Evolutionary conservation across 2,113 vertebrate genomes (phyloP), one percentile per base, ranked within the genome.

Genomic region (Todiramphus chloris): DNA sequence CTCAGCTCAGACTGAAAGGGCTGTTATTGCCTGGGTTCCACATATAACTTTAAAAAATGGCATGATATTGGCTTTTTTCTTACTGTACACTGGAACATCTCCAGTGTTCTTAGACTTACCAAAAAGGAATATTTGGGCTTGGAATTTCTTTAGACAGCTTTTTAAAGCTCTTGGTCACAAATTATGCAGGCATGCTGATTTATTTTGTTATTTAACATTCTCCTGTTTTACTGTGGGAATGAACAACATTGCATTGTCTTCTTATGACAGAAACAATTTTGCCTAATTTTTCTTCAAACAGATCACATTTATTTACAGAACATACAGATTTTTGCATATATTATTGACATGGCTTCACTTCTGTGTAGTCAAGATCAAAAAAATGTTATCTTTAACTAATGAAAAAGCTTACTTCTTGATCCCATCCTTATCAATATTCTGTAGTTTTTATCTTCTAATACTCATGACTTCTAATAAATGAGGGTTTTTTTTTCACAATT

Each of bases 201-300:
- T 79, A 59, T 90, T 85, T 93, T 72, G 59, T 33, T 89, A 55
- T 87, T 85, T 89, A 89, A 63, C 19, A 18, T 59, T 87, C 17
- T 89, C 6, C 30, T 75, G 64, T 67, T 93, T 78, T 90, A 70
- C 50, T 74, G 39, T 19, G 43, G 51, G n/a, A 88, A 83, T 72
- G 48, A 86, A 78, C 33, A 84, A 19, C 27, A 53, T 25, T 92
- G 24, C 17, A 35, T 89, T 82, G 41, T 87, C 17, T 66, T 93
- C 68, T 73, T 93, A 43, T 20, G 30, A 56, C 17, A 92, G 46
- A 50, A 89, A 9, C 51, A 33, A 69, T 89, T 95, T 81, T 67
- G 15, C 39, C 43, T 68, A 46, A 4, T 81, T 84, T 68, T 82
- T 84, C 33, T 82, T 87, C 70, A 75, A 80, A 66, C 17, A 50